phyloP scores from a whole-genome alignment of 2,888 invertebrate genomes.

The Leucoptera coffeella region DNA sequence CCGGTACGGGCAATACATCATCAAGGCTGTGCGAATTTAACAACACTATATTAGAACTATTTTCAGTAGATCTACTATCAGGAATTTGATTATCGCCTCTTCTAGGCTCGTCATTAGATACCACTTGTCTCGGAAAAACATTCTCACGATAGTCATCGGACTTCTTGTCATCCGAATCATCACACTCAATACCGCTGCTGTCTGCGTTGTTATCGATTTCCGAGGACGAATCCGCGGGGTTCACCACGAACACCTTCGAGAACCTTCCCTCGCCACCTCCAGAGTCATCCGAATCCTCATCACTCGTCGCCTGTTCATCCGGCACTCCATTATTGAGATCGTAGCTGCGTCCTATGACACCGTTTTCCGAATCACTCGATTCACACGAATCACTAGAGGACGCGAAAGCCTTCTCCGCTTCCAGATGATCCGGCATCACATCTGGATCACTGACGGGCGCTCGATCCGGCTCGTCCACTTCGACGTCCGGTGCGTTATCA shows the following conservation, averaged over 20 bases:
- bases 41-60: too few species aligned
- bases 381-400: slow-evolving; percentile 48
- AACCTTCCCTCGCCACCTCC: slow-evolving; percentile 54
- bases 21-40: too few species aligned
- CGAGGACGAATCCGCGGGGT: slow-evolving; percentile 56
- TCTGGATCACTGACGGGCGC: slow-evolving; percentile 23
- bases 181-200: slow-evolving; percentile 55
- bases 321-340: slow-evolving; percentile 38
- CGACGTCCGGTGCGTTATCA: slow-evolving; percentile 30
- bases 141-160: slow-evolving; percentile 34
- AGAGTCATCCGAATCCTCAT: slow-evolving; percentile 44
- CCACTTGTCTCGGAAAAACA: too few species aligned
- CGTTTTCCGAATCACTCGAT: slow-evolving; percentile 35
- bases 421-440: slow-evolving; percentile 34
- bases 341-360: slow-evolving; percentile 34
- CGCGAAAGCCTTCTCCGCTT: slow-evolving; percentile 49
- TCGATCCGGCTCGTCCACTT: slow-evolving; percentile 26
- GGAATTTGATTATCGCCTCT: too few species aligned
- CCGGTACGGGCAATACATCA: too few species aligned
- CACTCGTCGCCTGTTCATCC: slow-evolving; percentile 39
- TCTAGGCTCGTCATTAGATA: too few species aligned
- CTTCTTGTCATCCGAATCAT: slow-evolving; percentile 56
- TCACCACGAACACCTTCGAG: slow-evolving; percentile 63
- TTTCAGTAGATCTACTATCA: too few species aligned
- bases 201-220: slow-evolving; percentile 56